Conservation (phyloP, 2,888 invertebrate genomes). For the Phengaris alcon region DNA sequence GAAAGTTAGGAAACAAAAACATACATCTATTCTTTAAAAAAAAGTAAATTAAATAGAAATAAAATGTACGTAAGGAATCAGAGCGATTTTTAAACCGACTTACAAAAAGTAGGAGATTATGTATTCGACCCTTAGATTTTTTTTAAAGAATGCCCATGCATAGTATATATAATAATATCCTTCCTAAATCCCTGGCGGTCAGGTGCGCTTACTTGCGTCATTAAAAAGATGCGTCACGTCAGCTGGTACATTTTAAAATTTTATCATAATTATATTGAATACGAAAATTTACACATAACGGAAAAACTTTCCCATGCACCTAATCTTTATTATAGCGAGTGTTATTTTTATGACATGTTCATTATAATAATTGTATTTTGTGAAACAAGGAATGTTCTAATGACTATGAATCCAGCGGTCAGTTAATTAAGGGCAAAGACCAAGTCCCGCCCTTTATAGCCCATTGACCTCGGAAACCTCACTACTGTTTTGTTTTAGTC, state of each 20-base stretch:
- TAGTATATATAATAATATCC: no score
- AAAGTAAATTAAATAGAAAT: no score
- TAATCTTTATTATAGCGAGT: constrained; percentile 18
- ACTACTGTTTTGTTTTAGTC: constrained; percentile 46
- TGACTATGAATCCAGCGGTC: constrained; percentile 35
- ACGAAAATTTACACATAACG: constrained; percentile 17
- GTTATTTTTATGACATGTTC: constrained; percentile 18
- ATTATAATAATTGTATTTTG: constrained; percentile 12
- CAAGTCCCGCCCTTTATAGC: constrained; percentile 56
- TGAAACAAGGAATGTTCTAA: constrained; percentile 15
- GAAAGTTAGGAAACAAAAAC: no score
- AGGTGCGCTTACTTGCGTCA: no score
- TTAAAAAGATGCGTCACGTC: neutral
- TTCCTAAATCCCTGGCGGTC: no score
- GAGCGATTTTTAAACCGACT: no score
- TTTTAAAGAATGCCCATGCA: no score
- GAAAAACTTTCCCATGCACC: neutral
- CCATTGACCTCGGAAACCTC: constrained; percentile 60
- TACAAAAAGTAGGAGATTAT: no score
- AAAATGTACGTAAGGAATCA: no score
- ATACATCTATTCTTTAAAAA: no score
- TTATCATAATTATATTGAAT: neutral
- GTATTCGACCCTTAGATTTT: no score
- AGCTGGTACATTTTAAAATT: neutral
- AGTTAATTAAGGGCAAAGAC: constrained; percentile 37